A percentile compares a stretch with the other conserved stretches of the same genome.
Evolutionary conservation across 2,797 vertebrate genomes (phyloP).

Genomic region (Cetoscarus ocellatus): DNA sequence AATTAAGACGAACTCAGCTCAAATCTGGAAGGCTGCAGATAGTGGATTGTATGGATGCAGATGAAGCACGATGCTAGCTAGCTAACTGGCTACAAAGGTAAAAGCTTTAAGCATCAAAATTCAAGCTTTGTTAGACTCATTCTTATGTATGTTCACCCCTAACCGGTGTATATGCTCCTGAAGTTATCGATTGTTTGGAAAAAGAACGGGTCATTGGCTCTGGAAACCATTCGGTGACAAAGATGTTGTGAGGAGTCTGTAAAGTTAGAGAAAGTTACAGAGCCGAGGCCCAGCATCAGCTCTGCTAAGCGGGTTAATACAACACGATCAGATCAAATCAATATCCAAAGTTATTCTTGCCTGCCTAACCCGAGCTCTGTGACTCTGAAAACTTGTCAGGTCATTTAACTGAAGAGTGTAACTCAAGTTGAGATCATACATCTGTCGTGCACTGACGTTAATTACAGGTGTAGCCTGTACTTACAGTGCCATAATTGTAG

Average conservation of each 20-base stretch:
- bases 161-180: accelerated
- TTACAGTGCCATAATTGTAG: background rate
- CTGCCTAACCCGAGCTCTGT: too few relatives aligned
- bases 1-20: slow-evolving; percentile 32
- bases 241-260: slow-evolving; percentile 6
- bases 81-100: slow-evolving; percentile 70
- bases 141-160: background rate
- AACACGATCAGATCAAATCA: background rate
- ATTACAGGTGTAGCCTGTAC: slow-evolving; percentile 5
- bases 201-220: too few relatives aligned
- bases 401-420: too few relatives aligned
- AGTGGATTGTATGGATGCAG: slow-evolving; percentile 62
- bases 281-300: slow-evolving; percentile 59
- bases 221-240: background rate
- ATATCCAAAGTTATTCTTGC: too few relatives aligned
- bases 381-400: too few relatives aligned
- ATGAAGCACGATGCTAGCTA: slow-evolving; percentile 70
- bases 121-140: background rate
- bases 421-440: too few relatives aligned
- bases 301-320: background rate
- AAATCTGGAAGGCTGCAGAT: slow-evolving; percentile 57
- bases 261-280: slow-evolving; percentile 46
- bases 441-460: background rate
- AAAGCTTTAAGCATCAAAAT: slow-evolving; percentile 19
- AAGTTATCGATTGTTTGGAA: background rate